phyloP scores from a whole-genome alignment of 1,140 invertebrate species.

The Drosophila nannoptera region DNA sequence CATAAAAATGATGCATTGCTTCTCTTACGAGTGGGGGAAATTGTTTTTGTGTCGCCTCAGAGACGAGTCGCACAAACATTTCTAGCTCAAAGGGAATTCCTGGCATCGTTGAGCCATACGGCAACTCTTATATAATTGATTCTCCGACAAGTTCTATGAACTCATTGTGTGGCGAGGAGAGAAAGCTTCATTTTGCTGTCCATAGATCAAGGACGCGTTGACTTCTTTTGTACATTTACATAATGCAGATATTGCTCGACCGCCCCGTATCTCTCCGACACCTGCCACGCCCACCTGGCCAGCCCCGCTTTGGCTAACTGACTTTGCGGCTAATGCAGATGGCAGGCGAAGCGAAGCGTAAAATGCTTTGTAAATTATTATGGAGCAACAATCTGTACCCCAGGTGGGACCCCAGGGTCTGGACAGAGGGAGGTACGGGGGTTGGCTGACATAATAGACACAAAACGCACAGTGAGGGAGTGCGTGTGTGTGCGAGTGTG shows the following conservation, averaged over 20 bases:
- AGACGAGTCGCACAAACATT: slow-evolving; percentile 34
- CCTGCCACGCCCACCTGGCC: neutral
- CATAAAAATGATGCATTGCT: slow-evolving; percentile 71
- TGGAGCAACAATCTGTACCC: slow-evolving; percentile 32
- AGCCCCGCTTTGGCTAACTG: slow-evolving; percentile 33
- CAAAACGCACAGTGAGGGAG: neutral
- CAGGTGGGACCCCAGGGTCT: neutral
- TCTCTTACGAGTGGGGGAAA: slow-evolving; percentile 46
- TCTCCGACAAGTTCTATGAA: too few species aligned
- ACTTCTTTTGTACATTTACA: slow-evolving; percentile 38
- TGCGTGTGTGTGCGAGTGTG: slow-evolving; percentile 32
- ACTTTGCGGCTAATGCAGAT: slow-evolving; percentile 72
- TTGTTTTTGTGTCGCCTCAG: slow-evolving; percentile 33
- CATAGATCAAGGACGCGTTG: slow-evolving; percentile 47
- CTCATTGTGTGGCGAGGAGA: neutral
- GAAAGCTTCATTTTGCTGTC: slow-evolving; percentile 2
- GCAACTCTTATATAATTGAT: neutral
- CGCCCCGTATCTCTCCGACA: neutral
- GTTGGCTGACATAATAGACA: slow-evolving; percentile 9
- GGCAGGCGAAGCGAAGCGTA: slow-evolving; percentile 69
- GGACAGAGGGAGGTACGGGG: neutral
- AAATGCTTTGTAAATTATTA: slow-evolving; percentile 74
- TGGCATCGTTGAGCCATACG: neutral
- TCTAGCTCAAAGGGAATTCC: slow-evolving; percentile 2
- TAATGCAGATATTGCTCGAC: slow-evolving; percentile 45